Base-by-base conservation (phyloP, 2,888 invertebrate species). In the Allophyes oxyacanthae region DNA sequence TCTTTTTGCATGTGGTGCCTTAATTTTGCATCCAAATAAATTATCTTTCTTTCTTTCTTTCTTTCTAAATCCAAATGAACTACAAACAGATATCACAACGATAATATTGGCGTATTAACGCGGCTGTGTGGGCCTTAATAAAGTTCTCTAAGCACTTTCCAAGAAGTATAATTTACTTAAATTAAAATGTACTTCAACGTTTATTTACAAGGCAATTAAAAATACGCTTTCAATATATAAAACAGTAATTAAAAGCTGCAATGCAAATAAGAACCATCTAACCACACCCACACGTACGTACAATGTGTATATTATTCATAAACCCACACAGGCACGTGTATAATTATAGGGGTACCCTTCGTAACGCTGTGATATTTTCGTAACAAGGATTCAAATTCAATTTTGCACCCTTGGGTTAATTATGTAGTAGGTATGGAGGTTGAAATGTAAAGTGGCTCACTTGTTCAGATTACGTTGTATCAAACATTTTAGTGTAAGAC, bases 191-290 rank as follows among this genome's bases (percentile, higher is more conserved):
- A 20, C 20, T 50, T 49, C 26, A 51, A 57, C 43, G 28, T 37
- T 14, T 32, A 46, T 38, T 42, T 38, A 14, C 14, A 28, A 54
- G 26, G 34, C 45, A 36, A 61, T 64, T 42, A 49, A n/a, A 30
- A 26, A 11, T 42, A 67, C 38, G 42, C 30, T 25, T n/a, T 6
- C 38, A 28, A 28, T 62, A 58, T 51, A 43, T 36, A 15, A 54
- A 44, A 11, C 28, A 43, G 46, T 54, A 54, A 57, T 64, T 64
- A 54, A 58, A 64, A 40, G 32, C 44, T 37, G 53, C 32, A 30
- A 20, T 50, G 40, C 15, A 20, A 40, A 46, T 45, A 53, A 46
- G 43, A 50, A 34, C 43, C 42, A 44, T 53, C 30, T 61, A 41
- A 46, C 42, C 54, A 45, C 45, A 42, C 30, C 11, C 33, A 7